Conservation (phyloP, 64 coral and sea anemone genomes). For the Actinia tenebrosa region DNA sequence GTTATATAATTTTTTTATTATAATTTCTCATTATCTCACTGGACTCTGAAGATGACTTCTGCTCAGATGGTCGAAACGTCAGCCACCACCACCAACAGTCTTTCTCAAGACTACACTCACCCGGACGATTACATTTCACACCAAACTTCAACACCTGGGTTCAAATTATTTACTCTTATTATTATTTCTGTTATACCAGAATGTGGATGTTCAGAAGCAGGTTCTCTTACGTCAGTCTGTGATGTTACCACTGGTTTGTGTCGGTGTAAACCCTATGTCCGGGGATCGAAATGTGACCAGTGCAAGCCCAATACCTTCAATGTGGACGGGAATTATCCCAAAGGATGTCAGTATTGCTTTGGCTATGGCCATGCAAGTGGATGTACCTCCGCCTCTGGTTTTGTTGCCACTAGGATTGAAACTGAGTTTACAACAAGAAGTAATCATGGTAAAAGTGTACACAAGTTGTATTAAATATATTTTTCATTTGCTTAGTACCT, state of each 20-base stretch:
- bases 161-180: no score
- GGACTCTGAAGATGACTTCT: no score
- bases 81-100: no score
- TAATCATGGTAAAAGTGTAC: background rate
- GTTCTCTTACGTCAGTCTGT: slow-evolving; percentile 42
- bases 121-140: no score
- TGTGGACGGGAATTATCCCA: slow-evolving; percentile 26
- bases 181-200: slow-evolving; percentile 16
- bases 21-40: no score
- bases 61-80: no score
- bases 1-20: no score
- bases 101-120: no score
- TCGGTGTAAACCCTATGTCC: slow-evolving; percentile 53
- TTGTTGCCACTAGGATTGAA: slow-evolving; percentile 47
- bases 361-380: slow-evolving; percentile 54
- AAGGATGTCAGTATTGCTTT: slow-evolving; percentile 89
- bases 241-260: slow-evolving; percentile 53
- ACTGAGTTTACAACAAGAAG: slow-evolving; percentile 38
- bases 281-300: slow-evolving; percentile 58
- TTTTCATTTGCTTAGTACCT: background rate
- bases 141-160: no score
- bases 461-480: background rate
- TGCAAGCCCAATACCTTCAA: slow-evolving; percentile 79
- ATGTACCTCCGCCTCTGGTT: slow-evolving; percentile 64
- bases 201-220: slow-evolving; percentile 60